Evolutionary conservation across 2,888 invertebrate species (phyloP), one percentile per base, ranked within the genome.

Genomic region (Dryocosmus kuriphilus): DNA sequence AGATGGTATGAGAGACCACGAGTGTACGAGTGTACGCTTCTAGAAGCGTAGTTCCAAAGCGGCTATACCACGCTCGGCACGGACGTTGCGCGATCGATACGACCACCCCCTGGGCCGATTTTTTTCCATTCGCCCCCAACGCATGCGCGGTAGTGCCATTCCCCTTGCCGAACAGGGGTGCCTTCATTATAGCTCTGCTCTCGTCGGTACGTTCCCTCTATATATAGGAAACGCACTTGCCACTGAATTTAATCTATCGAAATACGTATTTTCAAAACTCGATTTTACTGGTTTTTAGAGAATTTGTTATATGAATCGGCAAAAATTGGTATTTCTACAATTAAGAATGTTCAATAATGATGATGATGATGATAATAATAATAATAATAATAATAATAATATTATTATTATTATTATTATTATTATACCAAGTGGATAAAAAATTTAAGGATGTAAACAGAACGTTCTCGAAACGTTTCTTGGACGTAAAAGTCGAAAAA

Each of bases 31-130:
- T n/a, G 75, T 62, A 60, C 60, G 73, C 76, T 81, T 76, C 46
- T 78, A 86, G 83, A 84, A 84, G 79, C 82, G 85, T 80, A 81
- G 82, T 82, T 82, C 84, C 85, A 82, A 82, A 82, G 83, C 91
- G 91, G 92, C 88, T 92, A 92, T 92, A 92, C 92, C 92, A 90
- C 92, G 91, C 92, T 90, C 92, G 91, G 92, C 91, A 92, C 92
- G 85, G 86, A 86, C 87, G 89, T 88, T 86, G 85, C 84, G 84
- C 88, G 90, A 90, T 90, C 90, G 90, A 90, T 90, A 90, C 88
- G 88, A 84, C 85, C 87, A 86, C 85, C 88, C 86, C 84, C 84
- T 92, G 92, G 92, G 91, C 93, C 93, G 94, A 94, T 94, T 94
- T 94, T 94, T 94, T 94, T 93, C 87, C 86, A 83, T 87, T 86